Evolutionary conservation across 1,140 invertebrate genomes (phyloP).

Genomic region (Drosophila funebris): DNA sequence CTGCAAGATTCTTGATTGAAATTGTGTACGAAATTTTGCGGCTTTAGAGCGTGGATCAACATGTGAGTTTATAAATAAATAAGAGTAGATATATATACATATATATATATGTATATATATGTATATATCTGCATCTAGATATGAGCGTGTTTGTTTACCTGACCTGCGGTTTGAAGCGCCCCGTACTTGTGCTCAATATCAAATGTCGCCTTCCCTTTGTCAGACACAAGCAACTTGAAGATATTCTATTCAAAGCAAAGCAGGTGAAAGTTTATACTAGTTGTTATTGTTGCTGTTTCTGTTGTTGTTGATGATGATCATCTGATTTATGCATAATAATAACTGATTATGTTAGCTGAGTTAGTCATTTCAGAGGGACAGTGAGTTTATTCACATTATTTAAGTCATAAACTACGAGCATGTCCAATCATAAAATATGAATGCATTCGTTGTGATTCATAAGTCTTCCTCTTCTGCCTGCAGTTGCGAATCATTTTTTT

Average conservation of each 20-base stretch:
- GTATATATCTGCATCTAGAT: neutral
- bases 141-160: slow-evolving; percentile 36
- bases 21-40: slow-evolving; percentile 49
- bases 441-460: slow-evolving; percentile 17
- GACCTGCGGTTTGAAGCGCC: slow-evolving; percentile 37
- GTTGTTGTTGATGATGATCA: neutral
- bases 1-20: slow-evolving; percentile 34
- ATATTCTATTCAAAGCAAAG: slow-evolving; percentile 13
- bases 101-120: neutral
- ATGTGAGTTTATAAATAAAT: slow-evolving; percentile 46
- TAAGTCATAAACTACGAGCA: slow-evolving; percentile 10
- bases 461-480: slow-evolving; percentile 4
- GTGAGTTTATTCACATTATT: slow-evolving; percentile 26
- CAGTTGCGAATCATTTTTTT: slow-evolving; percentile 30
- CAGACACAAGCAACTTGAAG: neutral
- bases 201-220: slow-evolving; percentile 42
- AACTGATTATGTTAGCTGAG: neutral
- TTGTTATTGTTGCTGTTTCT: too few species aligned
- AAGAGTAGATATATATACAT: too few species aligned
- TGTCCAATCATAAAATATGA: slow-evolving; percentile 18
- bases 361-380: slow-evolving; percentile 1
- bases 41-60: slow-evolving; percentile 41
- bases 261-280: slow-evolving; percentile 44
- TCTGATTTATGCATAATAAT: neutral
- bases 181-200: slow-evolving; percentile 73